Evolutionary conservation across 2,797 vertebrate genomes (phyloP), one percentile per base, ranked within the genome.

Genomic region (Tarsius wallacei): DNA sequence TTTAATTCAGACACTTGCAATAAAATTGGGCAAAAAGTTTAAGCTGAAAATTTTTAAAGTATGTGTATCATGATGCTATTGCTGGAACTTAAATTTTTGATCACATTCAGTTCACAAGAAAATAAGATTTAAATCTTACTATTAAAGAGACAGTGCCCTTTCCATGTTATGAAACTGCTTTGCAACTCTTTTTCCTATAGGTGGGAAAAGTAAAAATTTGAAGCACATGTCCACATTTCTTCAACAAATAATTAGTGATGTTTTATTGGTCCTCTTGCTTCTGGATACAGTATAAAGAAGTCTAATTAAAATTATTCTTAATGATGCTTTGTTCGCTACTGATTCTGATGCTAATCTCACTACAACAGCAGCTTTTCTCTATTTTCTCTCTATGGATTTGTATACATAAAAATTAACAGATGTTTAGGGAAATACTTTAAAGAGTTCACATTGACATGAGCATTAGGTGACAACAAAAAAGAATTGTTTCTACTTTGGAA

Each of bases 341-440:
- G 17, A 91, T 88, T 93, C 49, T 36, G 15, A 93, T 85, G 24
- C 49, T 77, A 84, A 73, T 17, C 13, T 2, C 53, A 71, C 47
- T 95, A 53, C 2, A 74, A 16, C 7, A 49, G 8, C 42, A 73
- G 66, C 61, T 89, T 78, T 68, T 68, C 55, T 73, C 19, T 51
- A 17, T 55, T 33, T 71, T 12, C 15, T 90, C 89, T 93, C 57
- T 51, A 4, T 7, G 78, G 68, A 80, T 36, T 91, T 90, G 73
- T 93, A 87, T 31, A 84, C 76, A 90, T 93, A 71, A 82, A 17
- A 95, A 93, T 68, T 93, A 73, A 85, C 94, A 96, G 90, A 95
- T 97, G 73, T 95, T 97, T 94, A 68, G 81, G 93, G 81, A 93
- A 96, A 64, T 55, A 74, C 1, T 94, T 97, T 55, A 86, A 90